Base-by-base conservation (phyloP, 1,140 invertebrate species). In the Dryas iulia region DNA sequence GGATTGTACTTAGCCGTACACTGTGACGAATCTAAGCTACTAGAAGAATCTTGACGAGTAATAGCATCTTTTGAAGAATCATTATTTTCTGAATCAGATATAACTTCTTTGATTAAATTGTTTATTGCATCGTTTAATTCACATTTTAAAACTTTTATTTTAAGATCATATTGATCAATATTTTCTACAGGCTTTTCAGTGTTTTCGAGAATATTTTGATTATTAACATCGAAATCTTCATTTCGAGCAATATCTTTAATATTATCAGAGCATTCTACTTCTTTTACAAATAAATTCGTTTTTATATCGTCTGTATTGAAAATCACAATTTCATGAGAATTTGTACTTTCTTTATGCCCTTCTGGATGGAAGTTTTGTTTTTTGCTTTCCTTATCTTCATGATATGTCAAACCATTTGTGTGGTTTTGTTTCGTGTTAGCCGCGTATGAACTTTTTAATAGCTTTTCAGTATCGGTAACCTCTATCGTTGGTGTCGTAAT, bases 1-100 rank as follows among this genome's bases (percentile, higher is more conserved):
- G 91, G 91, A 68, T 92, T 92, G 75, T 92, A 92, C 87, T 91
- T 93, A 31, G 90, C 90, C 8, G 92, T 93, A 65, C 92, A 92
- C 73, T 92, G 92, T 23, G 92, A 92, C 62, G 92, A 92, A 72
- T 81, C 79, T 56, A 92, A 74, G 76, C 92, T 92, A 72, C 91
- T 92, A 59, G 92, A 92, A 25, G 92, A 93, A 74, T 92, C 87
- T 83, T 92, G 92, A 56, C 92, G 82, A 23, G 77, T 77, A 54
- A 89, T 86, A 14, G 72, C 75, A 26, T 87, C 82, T 76, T 80
- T 84, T 21, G 53, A 25, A 58, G 71, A 76, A 61, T 89, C 83
- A 68, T 14, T 33, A 56, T 47, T 76, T 73, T 90, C 88, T 14
- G 86, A 81, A 75, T 90, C 87, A 5, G 86, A 84, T 28, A 66